Evolutionary conservation across 2,113 vertebrate genomes (phyloP), one percentile per base, ranked within the genome.

Genomic region (Pomatorhinus ruficollis): DNA sequence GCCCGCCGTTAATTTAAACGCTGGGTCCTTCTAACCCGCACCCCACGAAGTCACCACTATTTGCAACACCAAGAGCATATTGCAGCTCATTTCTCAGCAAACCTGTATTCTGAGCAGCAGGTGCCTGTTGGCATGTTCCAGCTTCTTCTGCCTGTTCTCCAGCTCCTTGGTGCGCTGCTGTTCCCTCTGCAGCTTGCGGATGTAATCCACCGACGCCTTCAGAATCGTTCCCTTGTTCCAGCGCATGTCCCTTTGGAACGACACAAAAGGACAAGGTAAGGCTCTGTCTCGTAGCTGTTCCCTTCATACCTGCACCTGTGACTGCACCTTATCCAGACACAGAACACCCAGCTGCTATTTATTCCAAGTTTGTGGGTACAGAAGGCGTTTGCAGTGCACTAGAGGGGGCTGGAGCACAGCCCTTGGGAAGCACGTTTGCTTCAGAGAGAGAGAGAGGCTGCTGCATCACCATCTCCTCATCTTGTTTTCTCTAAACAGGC

Each of bases 191-290:
- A 99, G 97, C 96, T 99, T 99, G 80, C 99, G 98, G 95, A 99
- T 99, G 81, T 99, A 99, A 96, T 99, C 99, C 95, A 99, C 99
- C 0, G 99, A 99, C 0, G 99, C 99, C 96, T 99, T 99, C 60
- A 99, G 98, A 93, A 99, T 99, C 72, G 99, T 99, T 56, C 99
- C 99, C 97, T 99, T 99, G 97, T 99, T 99, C 99, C 99, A 99
- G 92, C 99, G 99, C 99, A 99, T 98, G 79, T 99, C 98, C 69
- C 98, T 98, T 49, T 0, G 86, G 82, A 35, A 49, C 13, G 24
- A 52, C 21, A 44, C 23, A 75, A 42, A 11, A 64, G 20, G 60
- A 82, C 45, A 49, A 31, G 83, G 83, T 87, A 5, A 82, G 28
- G 40, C 39, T 60, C 53, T 37, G 15, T 8, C 25, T 49, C 4